A percentile compares a stretch with the other conserved stretches of the same genome.
phyloP scores from a whole-genome alignment of 2,113 vertebrate species.

The Gambusia holbrooki region DNA sequence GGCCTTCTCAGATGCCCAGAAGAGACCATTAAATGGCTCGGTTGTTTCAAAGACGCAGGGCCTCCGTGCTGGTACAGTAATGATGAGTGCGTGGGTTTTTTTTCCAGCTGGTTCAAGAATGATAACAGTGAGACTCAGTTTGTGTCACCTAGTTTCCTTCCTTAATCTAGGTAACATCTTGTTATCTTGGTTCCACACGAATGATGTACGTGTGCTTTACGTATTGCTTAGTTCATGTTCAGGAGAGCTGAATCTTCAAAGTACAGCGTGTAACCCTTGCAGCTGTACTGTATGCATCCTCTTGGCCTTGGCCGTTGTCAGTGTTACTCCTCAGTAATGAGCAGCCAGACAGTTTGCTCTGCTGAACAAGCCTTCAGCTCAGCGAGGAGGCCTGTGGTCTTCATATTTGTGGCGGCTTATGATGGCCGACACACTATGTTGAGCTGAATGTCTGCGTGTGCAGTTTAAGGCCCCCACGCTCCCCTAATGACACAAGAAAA shows the following conservation, averaged over 20 bases:
- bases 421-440: conserved; percentile 43
- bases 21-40: conserved; percentile 67
- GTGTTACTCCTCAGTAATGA: conserved; percentile 52
- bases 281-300: conserved; percentile 5
- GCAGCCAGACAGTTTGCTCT: conserved; percentile 43
- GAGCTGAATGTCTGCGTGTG: conserved; percentile 22
- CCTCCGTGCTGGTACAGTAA: conserved; percentile 34
- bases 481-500: conserved; percentile 45
- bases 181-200: conserved; percentile 20
- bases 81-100: conserved; percentile 48
- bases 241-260: conserved; percentile 12
- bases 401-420: conserved; percentile 7
- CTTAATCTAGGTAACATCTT: conserved; percentile 14
- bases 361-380: conserved; percentile 56
- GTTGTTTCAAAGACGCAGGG: conserved; percentile 59
- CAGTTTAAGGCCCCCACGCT: conserved; percentile 30
- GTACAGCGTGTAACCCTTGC: background rate
- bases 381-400: conserved; percentile 46
- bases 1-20: conserved; percentile 59
- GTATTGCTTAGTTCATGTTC: conserved; percentile 3
- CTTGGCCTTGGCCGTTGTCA: conserved; percentile 34
- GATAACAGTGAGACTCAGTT: conserved; percentile 25
- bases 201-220: conserved; percentile 19
- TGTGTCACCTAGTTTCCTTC: conserved; percentile 33
- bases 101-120: conserved; percentile 30